Evolutionary conservation across 2,888 invertebrate species (phyloP), one percentile per base, ranked within the genome.

Genomic region (Enchytraeus crypticus): DNA sequence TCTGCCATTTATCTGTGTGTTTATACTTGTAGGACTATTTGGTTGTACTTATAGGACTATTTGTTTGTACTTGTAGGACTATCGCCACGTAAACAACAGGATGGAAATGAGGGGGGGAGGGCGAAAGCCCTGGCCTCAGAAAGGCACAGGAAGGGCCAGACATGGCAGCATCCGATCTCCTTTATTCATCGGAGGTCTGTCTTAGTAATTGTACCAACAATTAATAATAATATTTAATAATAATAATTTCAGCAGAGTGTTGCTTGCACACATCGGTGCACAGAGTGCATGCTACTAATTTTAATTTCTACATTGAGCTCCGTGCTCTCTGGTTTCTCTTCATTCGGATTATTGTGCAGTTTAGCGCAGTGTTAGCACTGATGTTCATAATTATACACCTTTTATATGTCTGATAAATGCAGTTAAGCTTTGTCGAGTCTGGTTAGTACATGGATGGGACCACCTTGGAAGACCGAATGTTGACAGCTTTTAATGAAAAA

Each of bases 61-160:
- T 53, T 53, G 26, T 53, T 11, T 11, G 23, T 14, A 11, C 8
- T 46, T 51, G 5, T 51, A 83, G 78, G 86, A 87, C 70, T 91
- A 87, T 82, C 87, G 86, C 0, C 83, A 88, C 71, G 84, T 87
- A 1, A 88, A 88, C 76, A 85, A 86, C 0, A 83, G 90, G 60
- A 87, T 89, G 0, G 97, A 98, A 81, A 86, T 89, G 59, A 82
- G 85, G 53, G 95, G 95, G 43, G 91, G 93, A 57, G 92, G 92
- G 0, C 83, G 84, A 53, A 97, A 98, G 73, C 97, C 97, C 0
- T 96, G 95, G 93, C 91, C 90, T 0, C 98, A 98, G 76, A 98
- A 98, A 81, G 92, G 93, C 27, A 75, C 84, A 32, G 98, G 98
- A 0, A 84, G 85, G 69, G 89, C 97, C 1, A 84, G 97, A 49